Conservation (phyloP, 2,888 invertebrate genomes). For the Linnaemya tessellans region DNA sequence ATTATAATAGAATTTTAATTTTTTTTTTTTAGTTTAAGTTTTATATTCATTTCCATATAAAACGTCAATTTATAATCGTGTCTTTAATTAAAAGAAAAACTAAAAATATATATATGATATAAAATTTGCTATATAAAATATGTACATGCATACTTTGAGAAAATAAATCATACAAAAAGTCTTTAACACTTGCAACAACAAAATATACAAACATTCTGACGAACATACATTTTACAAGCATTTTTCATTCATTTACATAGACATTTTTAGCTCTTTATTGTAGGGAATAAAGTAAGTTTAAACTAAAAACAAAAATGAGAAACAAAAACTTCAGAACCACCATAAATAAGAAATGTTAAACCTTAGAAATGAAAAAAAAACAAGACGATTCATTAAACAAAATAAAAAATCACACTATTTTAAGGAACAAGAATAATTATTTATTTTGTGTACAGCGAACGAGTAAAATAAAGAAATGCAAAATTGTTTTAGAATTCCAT, state of each 20-base stretch:
- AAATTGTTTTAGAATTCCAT: constrained; percentile 54
- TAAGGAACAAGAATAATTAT: constrained; percentile 53
- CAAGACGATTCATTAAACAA: constrained; percentile 43
- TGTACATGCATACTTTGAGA: background rate
- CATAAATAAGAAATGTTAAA: constrained; percentile 52
- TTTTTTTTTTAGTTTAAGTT: background rate
- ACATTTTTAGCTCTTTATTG: constrained; percentile 39
- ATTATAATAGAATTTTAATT: background rate
- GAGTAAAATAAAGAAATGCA: constrained; percentile 33
- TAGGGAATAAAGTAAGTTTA: constrained; percentile 41
- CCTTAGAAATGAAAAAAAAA: constrained; percentile 28
- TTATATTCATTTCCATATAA: constrained; percentile 46
- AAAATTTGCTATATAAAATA: constrained; percentile 35
- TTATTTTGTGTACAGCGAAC: constrained; percentile 38
- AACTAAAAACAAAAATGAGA: constrained; percentile 40
- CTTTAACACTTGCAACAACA: constrained; percentile 35
- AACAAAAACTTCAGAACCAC: constrained; percentile 63
- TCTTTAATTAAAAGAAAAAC: constrained; percentile 53
- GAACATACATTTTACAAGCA: constrained; percentile 49
- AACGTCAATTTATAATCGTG: constrained; percentile 71
- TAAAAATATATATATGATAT: constrained; percentile 29
- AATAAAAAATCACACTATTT: constrained; percentile 55
- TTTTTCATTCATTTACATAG: constrained; percentile 17
- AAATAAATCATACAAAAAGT: constrained; percentile 20
- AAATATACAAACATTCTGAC: background rate